Base-by-base conservation (phyloP, 1,140 invertebrate genomes). In the Drosophila saltans region DNA sequence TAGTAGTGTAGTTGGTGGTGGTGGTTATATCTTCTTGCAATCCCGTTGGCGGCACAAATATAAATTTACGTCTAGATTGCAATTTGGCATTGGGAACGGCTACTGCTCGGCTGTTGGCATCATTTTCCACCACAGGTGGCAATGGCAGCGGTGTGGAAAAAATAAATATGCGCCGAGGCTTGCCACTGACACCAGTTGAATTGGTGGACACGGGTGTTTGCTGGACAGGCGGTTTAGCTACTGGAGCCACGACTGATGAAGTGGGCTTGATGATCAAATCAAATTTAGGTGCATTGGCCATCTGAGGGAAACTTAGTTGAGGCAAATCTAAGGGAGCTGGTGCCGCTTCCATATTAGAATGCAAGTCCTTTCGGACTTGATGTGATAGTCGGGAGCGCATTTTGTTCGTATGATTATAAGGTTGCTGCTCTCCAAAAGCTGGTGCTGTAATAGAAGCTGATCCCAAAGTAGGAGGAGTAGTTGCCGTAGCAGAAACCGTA, bases 241-340 rank as follows among this genome's bases (percentile, higher is more conserved):
- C 36, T 56, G 60, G 21, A 43, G 28, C 7, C 16, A 7, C 3
- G 43, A 36, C 26, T 52, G 16, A 48, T 52, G 45, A 8, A 0
- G 64, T 36, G 9, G 79, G 75, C 24, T 52, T 55, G 11, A 88
- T 73, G 1, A 69, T n/a, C 26, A 88, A 66, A 66, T 95, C 94
- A 70, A 95, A 95, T 69, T 92, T 94, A 0, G 95, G 95, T 57
- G 95, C 78, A n/a, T 66, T 84, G 43, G 93, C 93, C 59, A 94
- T 94, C 43, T 95, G 94, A n/a, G 95, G 94, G 65, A 96, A 92
- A 45, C 93, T 90, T 66, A 94, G 93, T 59, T 93, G 93, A 0
- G 95, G 94, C 57, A 96, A 91, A 76, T 94, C 94, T 2, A 95
- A 91, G 11, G 93, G 84, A 59, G 93, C 90, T 0, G 93, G 85